These are phyloP conservation scores for Pipa parva DNA, from an alignment of 2,113 vertebrate species.

Conservation along the genomic window DNA sequence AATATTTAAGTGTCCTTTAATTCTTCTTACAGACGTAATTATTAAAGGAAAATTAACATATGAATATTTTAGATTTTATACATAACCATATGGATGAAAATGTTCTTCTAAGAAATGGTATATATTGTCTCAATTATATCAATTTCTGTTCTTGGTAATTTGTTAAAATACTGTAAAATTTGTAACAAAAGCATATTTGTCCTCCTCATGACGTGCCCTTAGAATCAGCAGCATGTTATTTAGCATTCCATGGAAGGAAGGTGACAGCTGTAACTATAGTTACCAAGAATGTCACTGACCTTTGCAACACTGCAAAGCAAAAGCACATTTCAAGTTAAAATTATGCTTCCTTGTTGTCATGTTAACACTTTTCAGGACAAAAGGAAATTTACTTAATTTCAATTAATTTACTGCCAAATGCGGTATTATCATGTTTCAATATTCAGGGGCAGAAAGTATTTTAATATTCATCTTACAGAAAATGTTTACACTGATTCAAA, in stretches of 20 bases:
- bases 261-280: slow-evolving; percentile 58
- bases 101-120: too few species aligned
- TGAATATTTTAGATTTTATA: too few species aligned
- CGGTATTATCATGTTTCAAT: not conserved
- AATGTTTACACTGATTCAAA: too few species aligned
- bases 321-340: slow-evolving; percentile 38
- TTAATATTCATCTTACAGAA: too few species aligned
- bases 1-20: too few species aligned
- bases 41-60: too few species aligned
- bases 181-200: slow-evolving; percentile 40
- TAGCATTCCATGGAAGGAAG: slow-evolving; percentile 48
- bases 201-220: slow-evolving; percentile 50
- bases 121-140: too few species aligned
- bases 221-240: slow-evolving; percentile 48
- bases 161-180: slow-evolving; percentile 22
- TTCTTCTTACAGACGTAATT: too few species aligned
- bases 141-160: not conserved
- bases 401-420: slow-evolving; percentile 3
- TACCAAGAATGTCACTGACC: slow-evolving; percentile 49
- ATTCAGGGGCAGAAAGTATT: not conserved
- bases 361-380: slow-evolving; percentile 38
- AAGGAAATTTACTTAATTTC: not conserved
- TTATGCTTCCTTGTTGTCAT: slow-evolving; percentile 45
- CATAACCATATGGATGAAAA: too few species aligned
- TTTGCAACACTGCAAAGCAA: slow-evolving; percentile 45